Conservation (phyloP, 2,888 invertebrate genomes). For the Drosophila kanekoi region DNA sequence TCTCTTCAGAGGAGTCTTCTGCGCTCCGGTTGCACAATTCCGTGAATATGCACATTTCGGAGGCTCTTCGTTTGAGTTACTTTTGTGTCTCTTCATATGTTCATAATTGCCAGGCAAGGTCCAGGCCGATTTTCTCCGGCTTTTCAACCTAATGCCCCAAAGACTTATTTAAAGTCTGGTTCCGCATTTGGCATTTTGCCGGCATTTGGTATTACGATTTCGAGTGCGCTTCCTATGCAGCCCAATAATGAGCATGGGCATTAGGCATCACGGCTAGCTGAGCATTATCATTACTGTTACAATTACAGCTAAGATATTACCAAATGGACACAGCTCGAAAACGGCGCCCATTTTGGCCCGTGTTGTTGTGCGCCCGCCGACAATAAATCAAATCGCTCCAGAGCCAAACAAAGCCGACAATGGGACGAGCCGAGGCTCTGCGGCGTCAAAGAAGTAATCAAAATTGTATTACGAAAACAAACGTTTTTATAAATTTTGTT, state of each 20-base stretch:
- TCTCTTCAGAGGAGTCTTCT: conserved; percentile 8
- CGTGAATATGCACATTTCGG: conserved; percentile 16
- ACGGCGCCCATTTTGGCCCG: conserved; percentile 20
- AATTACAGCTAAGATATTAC: conserved; percentile 65
- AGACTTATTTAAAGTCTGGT: conserved; percentile 35
- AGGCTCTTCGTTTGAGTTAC: conserved; percentile 19
- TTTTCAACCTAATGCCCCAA: conserved; percentile 1
- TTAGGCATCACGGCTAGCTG: conserved; percentile 42
- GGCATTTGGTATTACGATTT: conserved; percentile 32
- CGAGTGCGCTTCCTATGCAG: conserved; percentile 41
- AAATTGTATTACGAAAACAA: conserved; percentile 80
- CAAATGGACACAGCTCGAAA: conserved; percentile 55
- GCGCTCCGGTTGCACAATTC: conserved; percentile 18
- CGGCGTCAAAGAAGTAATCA: conserved; percentile 78
- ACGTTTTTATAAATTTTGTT: conserved; percentile 74
- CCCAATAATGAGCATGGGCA: conserved; percentile 41
- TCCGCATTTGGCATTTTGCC: conserved; percentile 67
- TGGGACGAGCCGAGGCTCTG: conserved; percentile 41
- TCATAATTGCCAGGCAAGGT: conserved; percentile 33
- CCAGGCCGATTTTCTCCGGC: conserved; percentile 7
- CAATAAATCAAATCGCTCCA: conserved; percentile 66
- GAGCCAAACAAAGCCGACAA: conserved; percentile 69
- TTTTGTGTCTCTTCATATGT: conserved; percentile 17
- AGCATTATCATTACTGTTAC: conserved; percentile 61
- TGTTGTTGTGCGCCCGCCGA: conserved; percentile 36